Evolutionary conservation across 2,797 vertebrate species (phyloP).

Genomic region (Lycodopsis pacificus): DNA sequence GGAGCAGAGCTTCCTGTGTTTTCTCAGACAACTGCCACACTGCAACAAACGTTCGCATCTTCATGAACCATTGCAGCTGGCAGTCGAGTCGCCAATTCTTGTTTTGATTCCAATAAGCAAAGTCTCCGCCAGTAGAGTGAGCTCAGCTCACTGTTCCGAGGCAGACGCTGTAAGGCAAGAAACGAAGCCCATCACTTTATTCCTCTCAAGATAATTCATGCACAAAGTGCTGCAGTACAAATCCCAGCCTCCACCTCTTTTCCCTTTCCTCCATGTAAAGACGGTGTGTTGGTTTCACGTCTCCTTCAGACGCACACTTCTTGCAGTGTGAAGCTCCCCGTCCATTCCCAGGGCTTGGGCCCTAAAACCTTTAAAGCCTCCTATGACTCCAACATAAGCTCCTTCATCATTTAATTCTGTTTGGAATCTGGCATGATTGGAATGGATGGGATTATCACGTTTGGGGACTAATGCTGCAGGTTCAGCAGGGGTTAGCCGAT

Average conservation of each 20-base stretch:
- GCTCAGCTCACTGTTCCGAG: constrained; percentile 11
- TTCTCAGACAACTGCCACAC: constrained; percentile 56
- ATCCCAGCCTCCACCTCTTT: not conserved
- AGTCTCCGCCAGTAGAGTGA: constrained; percentile 22
- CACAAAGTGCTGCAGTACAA: not conserved
- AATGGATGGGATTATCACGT: constrained; percentile 78
- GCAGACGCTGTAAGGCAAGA: not conserved
- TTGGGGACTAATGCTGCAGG: constrained; percentile 64
- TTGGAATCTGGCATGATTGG: constrained; percentile 86
- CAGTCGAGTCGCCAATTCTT: not conserved
- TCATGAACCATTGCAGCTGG: constrained; percentile 5
- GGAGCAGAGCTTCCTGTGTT: constrained; percentile 73
- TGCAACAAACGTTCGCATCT: constrained; percentile 51
- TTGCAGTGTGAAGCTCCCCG: constrained; percentile 41
- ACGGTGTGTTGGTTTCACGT: not conserved
- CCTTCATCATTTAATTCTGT: constrained; percentile 89
- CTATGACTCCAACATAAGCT: constrained; percentile 80
- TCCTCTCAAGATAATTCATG: constrained; percentile 4
- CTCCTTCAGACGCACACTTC: constrained; percentile 17
- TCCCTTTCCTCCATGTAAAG: not conserved
- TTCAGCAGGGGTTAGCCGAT: constrained; percentile 62
- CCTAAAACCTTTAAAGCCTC: constrained; percentile 76
- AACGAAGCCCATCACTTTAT: constrained; percentile 8
- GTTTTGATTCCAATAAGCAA: constrained; percentile 20
- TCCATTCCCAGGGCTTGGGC: constrained; percentile 63